These are phyloP conservation scores for Pluvialis apricaria DNA, from an alignment of 2,113 vertebrate species.

Conservation along the genomic window DNA sequence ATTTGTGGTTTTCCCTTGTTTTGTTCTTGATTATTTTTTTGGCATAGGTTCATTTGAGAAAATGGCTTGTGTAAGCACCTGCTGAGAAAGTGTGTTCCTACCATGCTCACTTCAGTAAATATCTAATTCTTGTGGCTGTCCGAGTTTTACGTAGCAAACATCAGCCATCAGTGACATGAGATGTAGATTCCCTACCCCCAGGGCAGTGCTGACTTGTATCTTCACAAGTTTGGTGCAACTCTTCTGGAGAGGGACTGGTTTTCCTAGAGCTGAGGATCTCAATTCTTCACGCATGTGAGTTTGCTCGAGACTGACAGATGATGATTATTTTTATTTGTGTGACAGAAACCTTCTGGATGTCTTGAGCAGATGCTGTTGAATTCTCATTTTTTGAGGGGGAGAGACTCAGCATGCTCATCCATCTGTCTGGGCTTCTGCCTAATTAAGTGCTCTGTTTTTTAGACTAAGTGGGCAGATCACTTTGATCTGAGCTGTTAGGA, in stretches of 20 bases:
- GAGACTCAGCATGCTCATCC: conserved; percentile 25
- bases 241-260: neutral
- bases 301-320: neutral
- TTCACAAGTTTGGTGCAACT: neutral
- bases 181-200: neutral
- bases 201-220: neutral
- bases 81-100: neutral
- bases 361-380: conserved; percentile 31
- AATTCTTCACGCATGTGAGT: neutral
- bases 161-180: neutral
- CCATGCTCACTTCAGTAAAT: neutral
- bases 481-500: neutral
- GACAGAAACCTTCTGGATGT: conserved; percentile 46
- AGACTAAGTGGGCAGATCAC: neutral
- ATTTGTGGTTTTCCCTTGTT: neutral
- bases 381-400: neutral
- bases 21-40: neutral
- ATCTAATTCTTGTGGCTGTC: neutral
- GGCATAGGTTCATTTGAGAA: neutral
- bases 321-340: conserved; percentile 31
- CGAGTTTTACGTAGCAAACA: neutral
- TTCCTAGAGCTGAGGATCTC: neutral
- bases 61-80: neutral
- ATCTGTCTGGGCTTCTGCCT: conserved; percentile 42
- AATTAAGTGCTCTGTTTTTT: neutral